Evolutionary conservation across 2,888 invertebrate genomes (phyloP), one percentile per base, ranked within the genome.

Genomic region (Mythimna ferrago): DNA sequence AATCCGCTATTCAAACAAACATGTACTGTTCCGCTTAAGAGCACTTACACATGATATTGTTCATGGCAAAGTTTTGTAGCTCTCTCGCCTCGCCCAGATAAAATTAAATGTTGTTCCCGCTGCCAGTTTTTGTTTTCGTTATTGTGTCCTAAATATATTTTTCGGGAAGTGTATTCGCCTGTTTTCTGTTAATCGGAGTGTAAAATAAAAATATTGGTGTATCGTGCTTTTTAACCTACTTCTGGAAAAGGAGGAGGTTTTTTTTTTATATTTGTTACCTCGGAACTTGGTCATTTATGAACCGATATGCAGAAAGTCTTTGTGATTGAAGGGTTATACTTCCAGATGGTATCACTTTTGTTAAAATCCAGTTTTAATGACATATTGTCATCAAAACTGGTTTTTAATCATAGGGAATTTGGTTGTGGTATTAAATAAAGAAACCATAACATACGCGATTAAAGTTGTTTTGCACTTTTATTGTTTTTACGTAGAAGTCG

Each of bases 1-100:
- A 90, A 93, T 93, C 90, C 91, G 83, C 90, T 91, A 89, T 90
- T 88, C 91, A 92, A 93, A 93, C 93, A 93, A 91, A 91, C 90
- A 88, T 89, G 90, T 90, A 90, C 85, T 77, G 85, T 85, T 85
- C 85, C 86, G 86, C 82, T 87, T 87, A 87, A 90, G 86, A 82
- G 85, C 85, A 86, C 84, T 82, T 80, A 81, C 85, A 86, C 84
- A 89, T 84, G 85, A 86, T 86, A 85, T 84, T 86, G 84, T 86
- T 78, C 71, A 71, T 71, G 65, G 69, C 61, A 78, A 79, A 86
- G 76, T 83, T 84, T 67, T 76, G 76, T 54, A 80, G 69, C 65
- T 78, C 67, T 79, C 68, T 73, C 81, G 73, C 82, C 84, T 76
- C 71, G 71, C 69, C 53, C 61, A 72, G 73, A 82, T 83, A 74